Evolutionary conservation across 1,140 invertebrate genomes (phyloP), one percentile per base, ranked within the genome.

Genomic region (Sitodiplosis mosellana): DNA sequence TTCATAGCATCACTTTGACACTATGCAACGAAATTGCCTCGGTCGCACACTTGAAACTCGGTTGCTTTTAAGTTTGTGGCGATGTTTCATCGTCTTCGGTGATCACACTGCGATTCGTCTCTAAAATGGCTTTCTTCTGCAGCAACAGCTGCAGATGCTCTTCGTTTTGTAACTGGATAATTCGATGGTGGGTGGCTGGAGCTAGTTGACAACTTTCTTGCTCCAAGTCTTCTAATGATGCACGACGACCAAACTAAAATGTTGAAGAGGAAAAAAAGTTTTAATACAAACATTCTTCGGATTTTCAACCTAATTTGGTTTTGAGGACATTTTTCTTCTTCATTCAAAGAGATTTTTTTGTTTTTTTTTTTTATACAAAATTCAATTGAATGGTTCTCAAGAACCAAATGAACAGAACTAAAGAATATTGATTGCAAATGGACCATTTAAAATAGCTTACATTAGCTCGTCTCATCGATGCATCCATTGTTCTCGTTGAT

Each of bases 211-310:
- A 87, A 1, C 80, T 74, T 55, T 77, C 75, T 52, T 81, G 76
- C 58, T 85, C 83, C 46, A 87, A 63, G 54, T 85, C 80, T 56
- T 87, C 83, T 40, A 85, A 58, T 12, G 80, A 83, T 12, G 80
- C 78, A 19, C 81, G 71, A 18, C 81, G 67, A 2, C 77, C 45
- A 58, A 64, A 61, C 61, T 64, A 17, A 27, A 48, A n/a, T n/a
- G 6, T n/a, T 12, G 21, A 47, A 34, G 36, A 8, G 15, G 20
- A 3, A n/a, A 14, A 18, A 17, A n/a, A 20, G 14, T 46, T 36
- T 27, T 17, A 15, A 36, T 46, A 18, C 10, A 17, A 20, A 46
- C 15, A n/a, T 10, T 27, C 18, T 51, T 40, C n/a, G 37, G 19
- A 22, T 47, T 47, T 44, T 47, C 49, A 22, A 11, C 44, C 2